A percentile compares a stretch with the other conserved stretches of the same genome.
Conservation (phyloP, 2,797 vertebrate genomes). For the Cyprinodon diabolis region DNA sequence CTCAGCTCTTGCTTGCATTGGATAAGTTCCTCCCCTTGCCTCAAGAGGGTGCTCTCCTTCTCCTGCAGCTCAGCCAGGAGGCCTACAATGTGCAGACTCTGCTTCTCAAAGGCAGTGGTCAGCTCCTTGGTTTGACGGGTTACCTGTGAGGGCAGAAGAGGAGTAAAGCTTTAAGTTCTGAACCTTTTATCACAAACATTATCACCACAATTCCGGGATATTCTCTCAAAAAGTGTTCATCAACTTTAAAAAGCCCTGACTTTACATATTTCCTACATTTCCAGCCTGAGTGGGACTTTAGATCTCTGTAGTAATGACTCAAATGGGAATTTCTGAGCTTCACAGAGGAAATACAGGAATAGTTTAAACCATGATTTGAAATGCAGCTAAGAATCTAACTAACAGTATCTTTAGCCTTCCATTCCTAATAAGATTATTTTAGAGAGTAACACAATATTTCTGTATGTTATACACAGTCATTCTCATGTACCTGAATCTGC, state of each 20-base stretch:
- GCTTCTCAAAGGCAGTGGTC: slow-evolving; percentile 82
- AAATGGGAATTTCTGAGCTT: background rate
- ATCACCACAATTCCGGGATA: no score
- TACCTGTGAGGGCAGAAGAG: slow-evolving; percentile 57
- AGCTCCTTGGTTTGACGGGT: slow-evolving; percentile 82
- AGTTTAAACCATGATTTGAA: background rate
- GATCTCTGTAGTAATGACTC: background rate
- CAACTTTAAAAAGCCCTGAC: no score
- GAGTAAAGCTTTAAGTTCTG: background rate
- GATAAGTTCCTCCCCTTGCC: slow-evolving; percentile 72
- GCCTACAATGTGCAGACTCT: slow-evolving; percentile 80
- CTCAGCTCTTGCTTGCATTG: slow-evolving; percentile 58
- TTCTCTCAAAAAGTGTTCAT: background rate
- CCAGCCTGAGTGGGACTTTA: background rate
- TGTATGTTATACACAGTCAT: background rate
- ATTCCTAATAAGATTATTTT: background rate
- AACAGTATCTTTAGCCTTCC: background rate
- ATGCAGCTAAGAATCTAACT: background rate
- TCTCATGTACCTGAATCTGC: slow-evolving; percentile 74
- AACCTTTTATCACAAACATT: no score
- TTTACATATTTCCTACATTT: background rate
- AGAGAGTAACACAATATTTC: background rate
- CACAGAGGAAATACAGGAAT: background rate
- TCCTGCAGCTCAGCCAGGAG: slow-evolving; percentile 79
- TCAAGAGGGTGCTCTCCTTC: slow-evolving; percentile 71